Conservation (phyloP, 2,888 invertebrate genomes). For the Nomada lathburiana region DNA sequence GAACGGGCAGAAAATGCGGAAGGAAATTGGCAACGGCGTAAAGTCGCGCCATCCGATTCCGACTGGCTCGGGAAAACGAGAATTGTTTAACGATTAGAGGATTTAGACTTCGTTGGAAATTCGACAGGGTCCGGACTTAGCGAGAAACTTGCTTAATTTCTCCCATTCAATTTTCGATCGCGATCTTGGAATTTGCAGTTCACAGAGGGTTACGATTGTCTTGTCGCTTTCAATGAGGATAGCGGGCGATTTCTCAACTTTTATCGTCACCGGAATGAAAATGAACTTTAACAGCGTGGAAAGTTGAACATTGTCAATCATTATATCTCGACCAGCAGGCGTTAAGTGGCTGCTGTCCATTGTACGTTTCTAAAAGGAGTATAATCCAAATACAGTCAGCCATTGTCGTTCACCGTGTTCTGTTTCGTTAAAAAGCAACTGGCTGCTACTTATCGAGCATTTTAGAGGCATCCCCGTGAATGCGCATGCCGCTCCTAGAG, state of each 20-base stretch:
- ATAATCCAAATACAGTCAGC: constrained; percentile 21
- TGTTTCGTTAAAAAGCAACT: constrained; percentile 23
- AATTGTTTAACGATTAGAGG: constrained; percentile 25
- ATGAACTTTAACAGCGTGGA: no score
- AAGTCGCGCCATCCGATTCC: constrained; percentile 11
- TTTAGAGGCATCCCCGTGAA: constrained; percentile 21
- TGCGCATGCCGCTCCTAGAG: constrained; percentile 1
- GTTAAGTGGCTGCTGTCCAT: constrained; percentile 36
- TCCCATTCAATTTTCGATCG: no score
- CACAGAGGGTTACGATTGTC: no score
- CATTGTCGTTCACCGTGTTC: constrained; percentile 42
- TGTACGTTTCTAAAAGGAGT: constrained; percentile 14
- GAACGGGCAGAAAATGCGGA: constrained; percentile 39
- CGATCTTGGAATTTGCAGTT: no score
- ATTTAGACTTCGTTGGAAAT: neutral
- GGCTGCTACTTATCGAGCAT: constrained; percentile 39
- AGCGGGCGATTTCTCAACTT: no score
- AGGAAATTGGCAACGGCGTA: constrained; percentile 40
- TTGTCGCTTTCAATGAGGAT: no score
- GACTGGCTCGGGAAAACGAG: no score
- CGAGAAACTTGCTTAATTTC: neutral
- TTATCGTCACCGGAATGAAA: no score
- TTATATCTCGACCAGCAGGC: constrained; percentile 9
- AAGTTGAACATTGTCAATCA: no score
- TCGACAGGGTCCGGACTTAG: neutral